Percentiles rank a stretch among this genome's conserved stretches.
Evolutionary conservation across 2,888 invertebrate species (phyloP).

Genomic region (Andrena marginata): DNA sequence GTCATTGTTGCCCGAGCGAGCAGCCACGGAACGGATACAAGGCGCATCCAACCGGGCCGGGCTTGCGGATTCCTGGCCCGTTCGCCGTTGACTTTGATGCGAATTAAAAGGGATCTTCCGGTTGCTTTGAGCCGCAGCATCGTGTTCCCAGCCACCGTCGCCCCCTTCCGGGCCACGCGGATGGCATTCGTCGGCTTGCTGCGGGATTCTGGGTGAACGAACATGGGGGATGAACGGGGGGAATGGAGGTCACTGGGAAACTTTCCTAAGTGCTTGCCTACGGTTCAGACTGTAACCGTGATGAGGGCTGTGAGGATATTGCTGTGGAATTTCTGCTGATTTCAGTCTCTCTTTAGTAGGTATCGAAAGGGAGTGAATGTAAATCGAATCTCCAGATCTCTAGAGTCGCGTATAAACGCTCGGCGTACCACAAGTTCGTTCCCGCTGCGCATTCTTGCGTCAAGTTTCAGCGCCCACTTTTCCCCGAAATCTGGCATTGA

Average conservation of each 20-base stretch:
- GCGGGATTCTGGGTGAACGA: too few species aligned
- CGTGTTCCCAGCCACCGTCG: conserved; percentile 12
- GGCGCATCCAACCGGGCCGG: conserved; percentile 35
- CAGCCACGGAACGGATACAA: conserved; percentile 50
- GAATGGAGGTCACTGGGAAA: too few species aligned
- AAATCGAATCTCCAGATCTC: background rate
- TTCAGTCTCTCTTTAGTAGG: too few species aligned
- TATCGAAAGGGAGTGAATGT: too few species aligned
- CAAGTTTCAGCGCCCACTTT: background rate
- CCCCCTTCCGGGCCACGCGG: conserved; percentile 2
- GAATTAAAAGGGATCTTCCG: conserved; percentile 54
- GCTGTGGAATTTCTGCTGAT: too few species aligned
- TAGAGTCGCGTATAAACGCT: background rate
- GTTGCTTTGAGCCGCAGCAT: conserved; percentile 19
- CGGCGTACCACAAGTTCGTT: background rate
- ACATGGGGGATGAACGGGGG: too few species aligned
- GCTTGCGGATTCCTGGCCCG: conserved; percentile 31
- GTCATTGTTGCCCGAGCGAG: conserved; percentile 44
- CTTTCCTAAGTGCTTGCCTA: too few species aligned
- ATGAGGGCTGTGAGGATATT: too few species aligned
- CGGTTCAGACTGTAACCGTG: too few species aligned
- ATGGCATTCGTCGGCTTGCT: conserved; percentile 7
- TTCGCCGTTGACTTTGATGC: conserved; percentile 34
- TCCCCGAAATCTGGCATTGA: conserved; percentile 28
- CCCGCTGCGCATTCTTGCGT: background rate